Base-by-base conservation (phyloP, 2,113 vertebrate genomes). In the Morone saxatilis region DNA sequence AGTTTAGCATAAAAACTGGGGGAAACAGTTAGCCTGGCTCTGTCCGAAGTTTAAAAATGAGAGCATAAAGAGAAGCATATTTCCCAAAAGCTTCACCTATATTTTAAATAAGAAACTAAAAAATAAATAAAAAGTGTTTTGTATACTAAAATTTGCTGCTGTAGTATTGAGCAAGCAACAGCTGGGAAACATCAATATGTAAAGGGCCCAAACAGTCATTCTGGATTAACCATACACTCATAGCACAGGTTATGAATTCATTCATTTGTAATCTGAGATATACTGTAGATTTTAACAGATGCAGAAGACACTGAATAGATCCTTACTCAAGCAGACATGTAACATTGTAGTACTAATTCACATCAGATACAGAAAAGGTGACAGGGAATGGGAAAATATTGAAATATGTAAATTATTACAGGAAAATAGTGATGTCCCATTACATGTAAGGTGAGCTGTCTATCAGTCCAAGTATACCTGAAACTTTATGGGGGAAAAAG, bases 101-200 rank as follows among this genome's bases (percentile, higher is more conserved):
- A 25, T 25, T 25, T 25, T 25, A 25, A 25, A 25, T 25, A 25
- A 25, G 25, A 25, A 25, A 25, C 25, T 25, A 25, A 25, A 25
- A 25, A 25, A 25, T 25, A 25, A 25, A 25, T 25, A 25, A 25
- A 1, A 25, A 25, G 25, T 25, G 7, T 71, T 71, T 53, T 38
- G 53, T n/a, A 8, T n/a, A 71, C 31, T 10, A 6, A 57, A 45
- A 6, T 25, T 11, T 20, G 11, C 5, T 8, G 3, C 19, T 3
- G 1, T 1, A 7, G 2, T 9, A 19, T 10, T 60, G 16, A 25
- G 31, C 14, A 63, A 54, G 45, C 56, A 78, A 0, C 57, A 54
- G 13, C 69, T 71, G 78, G 59, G 22, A 71, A 80, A 25, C 19
- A 57, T 63, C 8, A 22, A 22, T 38, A 45, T 63, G 38, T 9